phyloP scores from a whole-genome alignment of 1,140 invertebrate species.

The Bactericera cockerelli region DNA sequence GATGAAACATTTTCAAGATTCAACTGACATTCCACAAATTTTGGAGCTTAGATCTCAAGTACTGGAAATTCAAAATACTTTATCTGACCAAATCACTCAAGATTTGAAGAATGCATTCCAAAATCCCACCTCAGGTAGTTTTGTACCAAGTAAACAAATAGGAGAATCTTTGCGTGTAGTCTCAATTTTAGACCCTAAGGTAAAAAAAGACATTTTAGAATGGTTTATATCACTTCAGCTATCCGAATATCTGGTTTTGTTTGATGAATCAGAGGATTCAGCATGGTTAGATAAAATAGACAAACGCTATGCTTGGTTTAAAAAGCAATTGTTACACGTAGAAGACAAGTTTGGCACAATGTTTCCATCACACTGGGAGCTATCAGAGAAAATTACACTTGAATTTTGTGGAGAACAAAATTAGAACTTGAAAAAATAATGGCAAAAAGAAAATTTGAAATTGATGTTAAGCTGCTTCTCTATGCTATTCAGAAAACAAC shows the following conservation, averaged over 20 bases:
- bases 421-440: conserved; percentile 72
- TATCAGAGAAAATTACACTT: conserved; percentile 81
- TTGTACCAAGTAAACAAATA: conserved; percentile 53
- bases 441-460: conserved; percentile 63
- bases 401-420: conserved; percentile 74
- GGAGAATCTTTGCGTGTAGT: conserved; percentile 86
- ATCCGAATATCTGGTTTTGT: conserved; percentile 85
- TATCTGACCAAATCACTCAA: conserved; percentile 80
- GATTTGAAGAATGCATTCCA: conserved; percentile 90
- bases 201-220: conserved; percentile 69
- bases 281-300: conserved; percentile 96
- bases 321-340: conserved; percentile 87
- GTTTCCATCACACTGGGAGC: conserved; percentile 87
- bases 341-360: conserved; percentile 80
- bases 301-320: conserved; percentile 91
- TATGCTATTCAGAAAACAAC: conserved; percentile 91
- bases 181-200: conserved; percentile 75
- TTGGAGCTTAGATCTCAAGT: conserved; percentile 39
- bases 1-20: conserved; percentile 69
- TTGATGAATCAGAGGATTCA: conserved; percentile 85
- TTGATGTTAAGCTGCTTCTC: conserved; percentile 88
- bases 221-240: conserved; percentile 85
- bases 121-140: conserved; percentile 51
- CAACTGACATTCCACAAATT: conserved; percentile 75
- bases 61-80: conserved; percentile 61